A percentile compares a stretch with the other conserved stretches of the same genome.
phyloP scores from a whole-genome alignment of 2,113 vertebrate genomes.

The Callaeas wilsoni region DNA sequence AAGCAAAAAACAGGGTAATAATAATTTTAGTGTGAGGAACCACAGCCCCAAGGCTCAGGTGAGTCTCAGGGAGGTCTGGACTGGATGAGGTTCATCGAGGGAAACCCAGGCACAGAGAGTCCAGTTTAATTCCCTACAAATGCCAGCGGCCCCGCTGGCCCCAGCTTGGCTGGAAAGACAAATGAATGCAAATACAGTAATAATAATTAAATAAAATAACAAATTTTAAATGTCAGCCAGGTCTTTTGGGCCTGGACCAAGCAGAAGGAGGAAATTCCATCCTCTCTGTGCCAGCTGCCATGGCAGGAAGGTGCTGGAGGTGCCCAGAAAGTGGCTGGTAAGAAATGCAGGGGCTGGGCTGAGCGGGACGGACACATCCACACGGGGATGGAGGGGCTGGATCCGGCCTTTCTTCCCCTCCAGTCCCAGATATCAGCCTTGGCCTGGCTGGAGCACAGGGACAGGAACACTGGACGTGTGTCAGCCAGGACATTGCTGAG shows the following conservation, averaged over 20 bases:
- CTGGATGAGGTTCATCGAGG: neutral
- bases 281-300: neutral
- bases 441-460: neutral
- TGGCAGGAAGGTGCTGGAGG: neutral
- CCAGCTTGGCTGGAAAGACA: neutral
- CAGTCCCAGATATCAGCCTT: neutral
- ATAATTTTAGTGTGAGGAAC: neutral
- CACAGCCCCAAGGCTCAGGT: neutral
- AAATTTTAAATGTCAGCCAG: neutral
- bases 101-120: neutral
- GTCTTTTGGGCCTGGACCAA: neutral
- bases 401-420: rapidly evolving
- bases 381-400: rapidly evolving
- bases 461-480: neutral
- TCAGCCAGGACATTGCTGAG: neutral
- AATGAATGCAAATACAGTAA: neutral
- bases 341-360: neutral
- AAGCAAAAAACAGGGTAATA: neutral
- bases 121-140: neutral
- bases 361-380: neutral
- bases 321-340: neutral
- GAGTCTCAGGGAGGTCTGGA: neutral
- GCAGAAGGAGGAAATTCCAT: neutral
- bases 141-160: rapidly evolving
- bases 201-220: neutral